Conservation (phyloP, 2,113 vertebrate species). For the Phrynosoma platyrhinos region DNA sequence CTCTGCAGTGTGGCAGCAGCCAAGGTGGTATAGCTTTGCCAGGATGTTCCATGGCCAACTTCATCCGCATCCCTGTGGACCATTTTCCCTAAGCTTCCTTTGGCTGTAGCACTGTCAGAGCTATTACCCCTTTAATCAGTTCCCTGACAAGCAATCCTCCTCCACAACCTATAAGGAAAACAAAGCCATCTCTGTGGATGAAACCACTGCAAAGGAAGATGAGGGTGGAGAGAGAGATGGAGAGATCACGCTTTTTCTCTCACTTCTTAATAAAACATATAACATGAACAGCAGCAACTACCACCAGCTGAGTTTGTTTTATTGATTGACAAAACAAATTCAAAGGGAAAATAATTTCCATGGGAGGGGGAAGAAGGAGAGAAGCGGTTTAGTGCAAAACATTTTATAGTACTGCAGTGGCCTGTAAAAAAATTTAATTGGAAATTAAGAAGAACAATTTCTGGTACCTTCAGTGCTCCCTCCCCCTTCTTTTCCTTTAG, state of each 20-base stretch:
- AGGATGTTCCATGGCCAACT: no score
- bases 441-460: slow-evolving; percentile 40
- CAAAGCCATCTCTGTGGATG: background rate
- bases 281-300: slow-evolving; percentile 10
- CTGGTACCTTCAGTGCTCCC: slow-evolving; percentile 16
- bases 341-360: slow-evolving; percentile 35
- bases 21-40: no score
- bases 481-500: background rate
- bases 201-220: background rate
- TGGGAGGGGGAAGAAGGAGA: background rate
- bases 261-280: slow-evolving; percentile 14
- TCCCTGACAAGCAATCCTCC: background rate
- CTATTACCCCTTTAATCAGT: background rate
- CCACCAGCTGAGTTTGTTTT: slow-evolving; percentile 10
- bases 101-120: no score
- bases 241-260: background rate
- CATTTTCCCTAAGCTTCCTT: no score
- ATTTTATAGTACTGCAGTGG: background rate
- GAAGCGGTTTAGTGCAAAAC: slow-evolving; percentile 17
- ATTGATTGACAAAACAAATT: slow-evolving; percentile 38
- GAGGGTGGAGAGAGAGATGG: background rate
- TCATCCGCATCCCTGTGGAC: no score
- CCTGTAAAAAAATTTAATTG: slow-evolving; percentile 4
- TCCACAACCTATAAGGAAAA: background rate
- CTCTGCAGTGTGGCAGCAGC: no score